Conservation (phyloP, 2,113 vertebrate genomes). For the Corapipo altera region DNA sequence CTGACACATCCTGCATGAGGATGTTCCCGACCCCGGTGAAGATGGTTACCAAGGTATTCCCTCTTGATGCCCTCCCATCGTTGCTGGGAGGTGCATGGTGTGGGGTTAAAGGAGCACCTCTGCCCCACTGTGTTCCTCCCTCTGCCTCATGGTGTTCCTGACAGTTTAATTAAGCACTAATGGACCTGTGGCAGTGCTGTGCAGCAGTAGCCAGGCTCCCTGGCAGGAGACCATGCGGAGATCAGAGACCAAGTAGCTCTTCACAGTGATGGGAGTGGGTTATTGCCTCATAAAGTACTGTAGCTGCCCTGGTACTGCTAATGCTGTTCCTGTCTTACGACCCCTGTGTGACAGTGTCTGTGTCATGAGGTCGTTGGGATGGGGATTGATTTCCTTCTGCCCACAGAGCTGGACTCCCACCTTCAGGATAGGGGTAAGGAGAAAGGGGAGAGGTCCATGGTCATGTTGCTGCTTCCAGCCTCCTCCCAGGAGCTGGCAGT, state of each 20-base stretch:
- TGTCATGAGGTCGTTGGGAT: neutral
- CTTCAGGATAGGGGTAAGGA: neutral
- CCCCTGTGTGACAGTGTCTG: fast-evolving
- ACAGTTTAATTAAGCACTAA: neutral
- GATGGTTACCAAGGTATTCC: neutral
- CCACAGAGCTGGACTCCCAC: neutral
- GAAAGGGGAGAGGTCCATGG: neutral
- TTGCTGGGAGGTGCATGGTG: neutral
- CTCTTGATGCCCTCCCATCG: neutral
- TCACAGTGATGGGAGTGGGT: neutral
- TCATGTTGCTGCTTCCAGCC: neutral
- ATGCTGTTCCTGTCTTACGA: neutral
- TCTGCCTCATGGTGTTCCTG: neutral
- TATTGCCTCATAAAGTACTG: neutral
- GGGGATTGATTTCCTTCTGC: neutral
- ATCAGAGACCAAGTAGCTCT: conserved; percentile 32
- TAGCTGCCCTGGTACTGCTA: fast-evolving
- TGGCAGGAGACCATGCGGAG: neutral
- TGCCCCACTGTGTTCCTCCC: neutral
- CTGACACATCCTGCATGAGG: fast-evolving
- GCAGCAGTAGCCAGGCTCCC: neutral
- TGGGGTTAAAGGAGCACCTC: neutral
- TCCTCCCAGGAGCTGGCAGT: neutral
- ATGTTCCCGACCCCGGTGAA: fast-evolving
- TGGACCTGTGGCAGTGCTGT: fast-evolving